Percentiles rank a stretch among this genome's conserved stretches.
These are phyloP conservation scores for Parapristionchus giblindavisi DNA, from an alignment of 2,888 invertebrate species.

Conservation along the genomic window DNA sequence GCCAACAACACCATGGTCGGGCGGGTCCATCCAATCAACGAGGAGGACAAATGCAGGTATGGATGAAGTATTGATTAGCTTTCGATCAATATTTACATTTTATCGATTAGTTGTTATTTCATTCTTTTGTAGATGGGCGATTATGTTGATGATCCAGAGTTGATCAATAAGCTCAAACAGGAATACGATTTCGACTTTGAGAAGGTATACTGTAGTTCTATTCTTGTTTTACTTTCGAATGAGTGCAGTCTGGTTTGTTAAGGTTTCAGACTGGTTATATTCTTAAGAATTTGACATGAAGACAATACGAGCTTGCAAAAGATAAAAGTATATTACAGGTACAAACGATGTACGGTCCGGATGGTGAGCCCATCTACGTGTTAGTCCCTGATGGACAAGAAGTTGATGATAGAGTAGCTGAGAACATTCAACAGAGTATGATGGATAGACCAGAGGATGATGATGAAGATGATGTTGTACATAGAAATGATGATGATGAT, in stretches of 20 bases:
- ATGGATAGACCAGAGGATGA: background rate
- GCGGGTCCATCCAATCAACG: too few species aligned
- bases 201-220: slow-evolving; percentile 44
- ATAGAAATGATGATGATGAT: background rate
- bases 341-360: slow-evolving; percentile 55
- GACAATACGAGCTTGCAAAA: too few species aligned
- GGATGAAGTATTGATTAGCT: background rate
- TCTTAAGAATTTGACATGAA: too few species aligned
- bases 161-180: slow-evolving; percentile 45
- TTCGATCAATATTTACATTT: background rate
- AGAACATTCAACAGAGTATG: slow-evolving; percentile 26
- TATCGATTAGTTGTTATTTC: background rate
- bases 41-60: background rate
- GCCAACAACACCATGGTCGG: background rate
- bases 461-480: background rate
- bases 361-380: slow-evolving; percentile 64
- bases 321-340: slow-evolving; percentile 36
- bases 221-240: too few species aligned
- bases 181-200: slow-evolving; percentile 47
- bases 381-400: slow-evolving; percentile 48
- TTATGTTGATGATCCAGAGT: slow-evolving; percentile 49
- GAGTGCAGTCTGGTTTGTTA: too few species aligned
- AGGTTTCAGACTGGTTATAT: too few species aligned
- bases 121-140: slow-evolving; percentile 42
- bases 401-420: slow-evolving; percentile 42